Base-by-base conservation (phyloP, 2,113 vertebrate species). In the Megaptera novaeangliae region DNA sequence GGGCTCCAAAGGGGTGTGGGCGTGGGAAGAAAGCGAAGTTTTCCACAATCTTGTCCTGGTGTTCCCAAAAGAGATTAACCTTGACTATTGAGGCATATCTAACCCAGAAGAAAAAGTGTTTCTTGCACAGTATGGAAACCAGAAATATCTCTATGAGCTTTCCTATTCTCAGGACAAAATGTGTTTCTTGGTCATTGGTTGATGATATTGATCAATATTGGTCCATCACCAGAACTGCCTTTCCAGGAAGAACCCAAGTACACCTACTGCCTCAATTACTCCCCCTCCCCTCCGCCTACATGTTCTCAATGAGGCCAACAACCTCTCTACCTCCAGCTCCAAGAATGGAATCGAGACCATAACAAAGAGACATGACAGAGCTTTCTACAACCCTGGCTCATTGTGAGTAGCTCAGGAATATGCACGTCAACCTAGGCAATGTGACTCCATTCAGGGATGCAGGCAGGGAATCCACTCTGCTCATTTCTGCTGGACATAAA, bases 11-110 rank as follows among this genome's bases (percentile, higher is more conserved):
- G 25, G 77, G 85, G 69, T 15, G 9, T 23, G 44, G 74, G 66
- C 59, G 25, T 92, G 75, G 41, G 86, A 97, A 96, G 44, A 63
- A 72, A 94, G 49, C 55, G n/a, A 93, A 31, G 78, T 55, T 86
- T 95, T 83, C 88, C 93, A 91, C 44, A 34, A 0, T 81, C 41
- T n/a, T 81, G 36, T 49, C 59, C 31, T 64, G 2, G 29, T 23
- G 18, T 46, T 92, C 34, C 75, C 71, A 11, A 75, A 95, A 83
- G 72, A 95, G 36, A 59, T 83, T 36, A 84, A 95, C 77, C 84
- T 75, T 71, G 34, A 68, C 52, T 18, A 8, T 0, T 6, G 27
- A 59, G 84, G 66, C 44, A 52, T 17, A 1, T 66, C 52, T 9
- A 59, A 81, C 10, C 12, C 59, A 68, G 95, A 64, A 97, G 29